Conservation (phyloP, 2,888 invertebrate genomes). For the Eutolmus rufibarbis region DNA sequence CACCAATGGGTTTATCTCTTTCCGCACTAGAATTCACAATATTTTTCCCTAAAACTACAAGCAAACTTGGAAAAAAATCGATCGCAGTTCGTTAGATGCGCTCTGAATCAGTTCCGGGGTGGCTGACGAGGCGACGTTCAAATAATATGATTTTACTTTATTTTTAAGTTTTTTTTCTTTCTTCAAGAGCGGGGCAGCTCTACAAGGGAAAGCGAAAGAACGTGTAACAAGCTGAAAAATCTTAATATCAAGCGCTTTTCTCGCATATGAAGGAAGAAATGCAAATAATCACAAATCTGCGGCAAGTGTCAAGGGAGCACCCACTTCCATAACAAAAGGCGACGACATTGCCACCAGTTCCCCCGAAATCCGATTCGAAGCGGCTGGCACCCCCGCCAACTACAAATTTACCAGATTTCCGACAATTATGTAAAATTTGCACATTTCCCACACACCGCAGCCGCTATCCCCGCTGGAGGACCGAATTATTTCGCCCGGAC, state of each 20-base stretch:
- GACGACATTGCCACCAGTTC: slow-evolving; percentile 32
- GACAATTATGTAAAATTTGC: not conserved
- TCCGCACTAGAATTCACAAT: not conserved
- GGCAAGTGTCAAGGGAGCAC: slow-evolving; percentile 44
- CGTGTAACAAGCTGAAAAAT: not conserved
- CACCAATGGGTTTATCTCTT: not conserved
- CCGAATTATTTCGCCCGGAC: slow-evolving; percentile 58
- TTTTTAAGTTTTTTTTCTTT: not conserved
- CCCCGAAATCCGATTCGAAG: not conserved
- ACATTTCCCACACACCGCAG: slow-evolving; percentile 63
- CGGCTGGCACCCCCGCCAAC: not conserved
- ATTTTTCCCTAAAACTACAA: not conserved
- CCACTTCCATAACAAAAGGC: slow-evolving; percentile 42
- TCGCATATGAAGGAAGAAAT: not conserved
- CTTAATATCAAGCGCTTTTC: not conserved
- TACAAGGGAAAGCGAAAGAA: not conserved
- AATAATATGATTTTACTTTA: not conserved
- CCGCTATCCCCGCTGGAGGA: slow-evolving; percentile 83
- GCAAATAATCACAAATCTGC: slow-evolving; percentile 43
- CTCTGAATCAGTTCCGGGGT: not conserved
- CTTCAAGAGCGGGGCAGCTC: not conserved
- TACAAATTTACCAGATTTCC: not conserved
- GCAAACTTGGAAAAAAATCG: slow-evolving; percentile 39
- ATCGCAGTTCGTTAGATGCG: slow-evolving; percentile 29
- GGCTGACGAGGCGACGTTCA: not conserved